Evolutionary conservation across 2,797 vertebrate genomes (phyloP).

Genomic region (Notoglanidium macrostoma): DNA sequence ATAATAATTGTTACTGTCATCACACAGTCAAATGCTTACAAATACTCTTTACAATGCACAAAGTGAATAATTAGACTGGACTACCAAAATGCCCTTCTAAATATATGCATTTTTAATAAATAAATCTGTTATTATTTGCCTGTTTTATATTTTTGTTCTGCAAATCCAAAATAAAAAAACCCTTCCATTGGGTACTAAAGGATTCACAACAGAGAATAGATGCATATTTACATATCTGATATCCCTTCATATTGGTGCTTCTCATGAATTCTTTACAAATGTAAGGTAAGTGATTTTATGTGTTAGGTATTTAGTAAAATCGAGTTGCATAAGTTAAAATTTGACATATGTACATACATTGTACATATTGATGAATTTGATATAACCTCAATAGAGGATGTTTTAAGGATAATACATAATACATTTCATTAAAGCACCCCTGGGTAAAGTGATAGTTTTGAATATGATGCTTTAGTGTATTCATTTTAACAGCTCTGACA

Average conservation of each 20-base stretch:
- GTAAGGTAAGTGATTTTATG: slow-evolving; percentile 47
- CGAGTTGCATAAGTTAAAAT: slow-evolving; percentile 63
- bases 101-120: slow-evolving; percentile 44
- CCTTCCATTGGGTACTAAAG: slow-evolving; percentile 30
- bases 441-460: slow-evolving; percentile 55
- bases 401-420: slow-evolving; percentile 56
- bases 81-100: slow-evolving; percentile 58
- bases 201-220: slow-evolving; percentile 53
- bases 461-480: slow-evolving; percentile 59
- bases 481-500: slow-evolving; percentile 25
- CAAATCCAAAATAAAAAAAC: slow-evolving; percentile 7
- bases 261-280: slow-evolving; percentile 68
- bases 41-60: slow-evolving; percentile 70
- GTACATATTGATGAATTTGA: slow-evolving; percentile 61
- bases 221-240: slow-evolving; percentile 63
- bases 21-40: slow-evolving; percentile 70
- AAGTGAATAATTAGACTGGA: slow-evolving; percentile 65
- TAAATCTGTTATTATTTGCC: slow-evolving; percentile 49
- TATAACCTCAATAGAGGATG: slow-evolving; percentile 60
- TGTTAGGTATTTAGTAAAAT: slow-evolving; percentile 70
- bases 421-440: slow-evolving; percentile 54
- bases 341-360: slow-evolving; percentile 65
- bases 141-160: slow-evolving; percentile 37
- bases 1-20: slow-evolving; percentile 60
- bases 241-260: slow-evolving; percentile 61